Evolutionary conservation across 2,113 vertebrate genomes (phyloP).

Genomic region (Etheostoma cragini): DNA sequence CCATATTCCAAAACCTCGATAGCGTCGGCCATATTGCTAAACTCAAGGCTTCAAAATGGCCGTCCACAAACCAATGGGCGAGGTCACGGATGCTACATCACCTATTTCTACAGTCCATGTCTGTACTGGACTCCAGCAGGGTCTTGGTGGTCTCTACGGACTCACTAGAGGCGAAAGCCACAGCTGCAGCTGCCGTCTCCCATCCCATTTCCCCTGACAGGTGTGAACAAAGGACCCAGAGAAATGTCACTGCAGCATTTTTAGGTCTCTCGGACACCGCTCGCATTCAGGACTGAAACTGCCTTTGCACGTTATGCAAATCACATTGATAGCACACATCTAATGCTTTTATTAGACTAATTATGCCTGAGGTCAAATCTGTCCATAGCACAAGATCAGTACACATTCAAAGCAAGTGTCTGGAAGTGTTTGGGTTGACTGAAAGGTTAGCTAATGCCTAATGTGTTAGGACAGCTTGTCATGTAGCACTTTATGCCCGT

Average conservation of each 20-base stretch:
- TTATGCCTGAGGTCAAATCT: conserved; percentile 78
- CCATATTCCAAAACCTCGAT: too few species aligned
- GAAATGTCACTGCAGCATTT: conserved; percentile 79
- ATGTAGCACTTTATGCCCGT: conserved; percentile 57
- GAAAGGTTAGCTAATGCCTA: conserved; percentile 62
- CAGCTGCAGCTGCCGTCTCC: conserved; percentile 72
- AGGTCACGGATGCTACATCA: too few species aligned
- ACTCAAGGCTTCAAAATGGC: too few species aligned
- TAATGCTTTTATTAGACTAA: conserved; percentile 83
- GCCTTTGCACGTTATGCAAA: conserved; percentile 80
- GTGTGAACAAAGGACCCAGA: conserved; percentile 81
- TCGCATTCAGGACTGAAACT: conserved; percentile 65
- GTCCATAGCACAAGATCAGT: conserved; percentile 48
- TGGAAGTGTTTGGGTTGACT: conserved; percentile 32
- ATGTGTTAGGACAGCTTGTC: conserved; percentile 67
- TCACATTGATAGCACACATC: conserved; percentile 84
- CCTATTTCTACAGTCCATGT: too few species aligned
- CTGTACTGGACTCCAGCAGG: conserved; percentile 33
- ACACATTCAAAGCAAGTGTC: conserved; percentile 32
- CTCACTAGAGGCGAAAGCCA: conserved; percentile 57
- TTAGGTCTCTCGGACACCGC: conserved; percentile 64
- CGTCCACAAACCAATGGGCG: too few species aligned
- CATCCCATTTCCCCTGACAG: conserved; percentile 78
- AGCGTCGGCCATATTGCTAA: too few species aligned
- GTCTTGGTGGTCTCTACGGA: conserved; percentile 38